These are phyloP conservation scores for Sarcophaga bullata DNA, from an alignment of 1,140 invertebrate genomes.

Conservation along the genomic window DNA sequence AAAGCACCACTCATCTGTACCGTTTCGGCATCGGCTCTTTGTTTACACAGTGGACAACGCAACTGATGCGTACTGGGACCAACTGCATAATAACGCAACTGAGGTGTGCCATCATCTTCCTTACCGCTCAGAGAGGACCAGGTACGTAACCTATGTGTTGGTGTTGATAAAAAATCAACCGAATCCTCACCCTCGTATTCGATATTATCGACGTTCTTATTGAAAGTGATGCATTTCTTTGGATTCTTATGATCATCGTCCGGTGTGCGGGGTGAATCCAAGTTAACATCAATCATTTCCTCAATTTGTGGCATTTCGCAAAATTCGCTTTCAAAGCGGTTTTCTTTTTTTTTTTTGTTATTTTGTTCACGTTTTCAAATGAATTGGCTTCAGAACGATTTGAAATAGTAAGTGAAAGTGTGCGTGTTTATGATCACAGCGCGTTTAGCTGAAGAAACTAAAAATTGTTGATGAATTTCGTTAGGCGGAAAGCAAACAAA, in stretches of 20 bases:
- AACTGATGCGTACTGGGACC: constrained; percentile 56
- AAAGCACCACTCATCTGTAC: constrained; percentile 55
- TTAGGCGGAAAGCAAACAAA: no score
- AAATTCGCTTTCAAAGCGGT: background rate
- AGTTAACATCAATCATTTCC: constrained; percentile 53
- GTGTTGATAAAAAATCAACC: background rate
- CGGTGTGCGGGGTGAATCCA: constrained; percentile 45
- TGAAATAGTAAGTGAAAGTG: background rate
- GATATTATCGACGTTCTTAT: constrained; percentile 9
- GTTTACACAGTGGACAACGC: constrained; percentile 55
- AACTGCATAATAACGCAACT: constrained; percentile 56
- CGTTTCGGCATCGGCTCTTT: constrained; percentile 52
- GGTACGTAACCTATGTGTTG: constrained; percentile 20
- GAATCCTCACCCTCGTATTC: background rate
- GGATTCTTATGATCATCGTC: background rate
- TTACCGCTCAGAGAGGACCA: constrained; percentile 38
- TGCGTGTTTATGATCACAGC: constrained; percentile 24
- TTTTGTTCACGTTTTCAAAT: background rate
- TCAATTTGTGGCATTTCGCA: constrained; percentile 22
- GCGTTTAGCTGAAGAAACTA: background rate
- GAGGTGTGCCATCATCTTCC: constrained; percentile 50
- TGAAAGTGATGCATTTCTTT: background rate
- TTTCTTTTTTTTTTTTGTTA: background rate
- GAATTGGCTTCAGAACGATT: background rate
- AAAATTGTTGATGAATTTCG: background rate